phyloP scores from a whole-genome alignment of 2,888 invertebrate species.

The Tineola bisselliella region DNA sequence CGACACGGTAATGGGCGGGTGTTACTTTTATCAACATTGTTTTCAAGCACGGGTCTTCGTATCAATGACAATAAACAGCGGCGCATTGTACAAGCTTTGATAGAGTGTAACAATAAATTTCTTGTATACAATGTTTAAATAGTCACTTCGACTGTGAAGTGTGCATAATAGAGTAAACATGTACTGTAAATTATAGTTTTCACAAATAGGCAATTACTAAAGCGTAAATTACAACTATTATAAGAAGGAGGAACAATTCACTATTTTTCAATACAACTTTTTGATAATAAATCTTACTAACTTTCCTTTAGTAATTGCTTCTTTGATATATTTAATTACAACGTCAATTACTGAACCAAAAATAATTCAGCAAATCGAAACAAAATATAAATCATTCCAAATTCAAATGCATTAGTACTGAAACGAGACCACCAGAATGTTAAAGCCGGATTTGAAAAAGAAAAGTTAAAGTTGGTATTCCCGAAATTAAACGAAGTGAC shows the following conservation, averaged over 20 bases:
- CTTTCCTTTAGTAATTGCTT: neutral
- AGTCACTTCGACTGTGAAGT: neutral
- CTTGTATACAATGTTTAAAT: neutral
- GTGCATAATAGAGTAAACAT: too few relatives aligned
- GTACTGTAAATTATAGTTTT: too few relatives aligned
- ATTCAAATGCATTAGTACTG: constrained; percentile 36
- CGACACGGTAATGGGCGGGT: constrained; percentile 7
- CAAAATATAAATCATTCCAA: constrained; percentile 36
- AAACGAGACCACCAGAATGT: constrained; percentile 15
- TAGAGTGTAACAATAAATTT: neutral
- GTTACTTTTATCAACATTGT: constrained; percentile 3
- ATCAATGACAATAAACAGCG: constrained; percentile 13
- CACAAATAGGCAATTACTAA: too few relatives aligned
- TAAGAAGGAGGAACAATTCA: too few relatives aligned
- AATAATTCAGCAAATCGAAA: constrained; percentile 22
- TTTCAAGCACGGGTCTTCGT: neutral
- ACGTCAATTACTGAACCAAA: neutral
- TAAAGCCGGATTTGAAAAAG: neutral
- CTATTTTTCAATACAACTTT: too few relatives aligned
- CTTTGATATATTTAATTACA: neutral
- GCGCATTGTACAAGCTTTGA: constrained; percentile 1
- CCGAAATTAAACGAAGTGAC: constrained; percentile 42
- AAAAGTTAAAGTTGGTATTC: constrained; percentile 15
- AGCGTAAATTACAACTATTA: too few relatives aligned
- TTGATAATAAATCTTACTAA: neutral